Evolutionary conservation across 2,797 vertebrate genomes (phyloP), one percentile per base, ranked within the genome.

Genomic region (Sphenodon punctatus): DNA sequence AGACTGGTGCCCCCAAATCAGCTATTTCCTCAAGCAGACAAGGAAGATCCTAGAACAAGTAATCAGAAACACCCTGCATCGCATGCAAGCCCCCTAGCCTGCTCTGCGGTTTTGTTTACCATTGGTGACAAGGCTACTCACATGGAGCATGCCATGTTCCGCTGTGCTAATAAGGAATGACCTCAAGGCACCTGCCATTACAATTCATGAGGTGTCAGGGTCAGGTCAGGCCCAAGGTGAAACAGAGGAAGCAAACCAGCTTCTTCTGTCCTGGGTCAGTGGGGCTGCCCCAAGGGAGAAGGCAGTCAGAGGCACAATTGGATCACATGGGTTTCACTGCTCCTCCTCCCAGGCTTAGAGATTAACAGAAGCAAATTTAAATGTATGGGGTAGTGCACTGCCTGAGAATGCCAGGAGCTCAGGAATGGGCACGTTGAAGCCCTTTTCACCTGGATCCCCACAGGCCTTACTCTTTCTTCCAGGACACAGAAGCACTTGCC

Each of bases 201-300:
- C 67, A 36, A 39, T 10, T 55, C 70, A 75, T 27, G 66, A 80
- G 60, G 67, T 77, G 39, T 16, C 46, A 60, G n/a, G 48, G 45
- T 53, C 49, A 53, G 43, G 42, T n/a, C 84, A 72, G n/a, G n/a
- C n/a, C n/a, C 73, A 30, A 58, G 49, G 59, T 63, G 70, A 83
- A 79, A 77, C 59, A 76, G 2, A 5, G 20, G 23, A 79, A 75
- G 70, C 80, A 67, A 86, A 70, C 66, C 67, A 17, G 70, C 78
- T 14, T 66, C 38, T 72, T 65, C 58, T 75, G 43, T 80, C 6
- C 76, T 45, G 76, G 66, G 80, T 73, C 53, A 72, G 61, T 56
- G 6, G 67, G 30, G 72, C 64, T 68, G 69, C 78, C 46, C 65
- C 32, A 59, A 27, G 1, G 1, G 17, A 78, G 59, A 20, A 74